Evolutionary conservation across 2,797 vertebrate genomes (phyloP).

Genomic region (Thalassophryne amazonica): DNA sequence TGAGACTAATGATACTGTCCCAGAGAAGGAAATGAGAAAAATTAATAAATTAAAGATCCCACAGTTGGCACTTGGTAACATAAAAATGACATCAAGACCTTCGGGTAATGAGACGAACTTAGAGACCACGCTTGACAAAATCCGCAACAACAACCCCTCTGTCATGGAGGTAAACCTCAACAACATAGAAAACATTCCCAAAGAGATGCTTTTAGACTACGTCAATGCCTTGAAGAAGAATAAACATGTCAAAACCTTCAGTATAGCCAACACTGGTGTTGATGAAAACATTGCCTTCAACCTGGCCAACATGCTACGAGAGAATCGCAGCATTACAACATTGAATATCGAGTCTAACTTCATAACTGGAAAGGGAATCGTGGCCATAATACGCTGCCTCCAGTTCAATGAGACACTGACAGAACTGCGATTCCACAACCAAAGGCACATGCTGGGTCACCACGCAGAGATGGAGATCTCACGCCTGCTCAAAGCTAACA

Average conservation of each 20-base stretch:
- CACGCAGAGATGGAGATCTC: conserved; percentile 97
- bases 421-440: conserved; percentile 97
- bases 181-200: conserved; percentile 98
- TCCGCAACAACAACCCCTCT: conserved; percentile 85
- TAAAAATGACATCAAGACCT: conserved; percentile 92
- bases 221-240: conserved; percentile 93
- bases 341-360: conserved; percentile 96
- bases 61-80: conserved; percentile 85
- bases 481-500: conserved; percentile 92
- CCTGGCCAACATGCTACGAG: conserved; percentile 94
- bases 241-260: conserved; percentile 89
- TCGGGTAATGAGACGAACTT: conserved; percentile 97
- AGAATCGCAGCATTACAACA: conserved; percentile 91
- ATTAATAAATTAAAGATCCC: conserved; percentile 89
- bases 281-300: conserved; percentile 88
- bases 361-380: conserved; percentile 91
- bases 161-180: conserved; percentile 95
- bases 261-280: conserved; percentile 92
- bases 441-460: conserved; percentile 95
- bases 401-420: conserved; percentile 96
- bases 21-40: conserved; percentile 80
- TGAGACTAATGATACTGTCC: conserved; percentile 47
- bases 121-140: conserved; percentile 87
- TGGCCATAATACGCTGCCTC: conserved; percentile 93
- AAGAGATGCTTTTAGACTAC: conserved; percentile 93